These are phyloP conservation scores for Eulemur mongoz DNA, from an alignment of 2,797 vertebrate species.

Conservation along the genomic window DNA sequence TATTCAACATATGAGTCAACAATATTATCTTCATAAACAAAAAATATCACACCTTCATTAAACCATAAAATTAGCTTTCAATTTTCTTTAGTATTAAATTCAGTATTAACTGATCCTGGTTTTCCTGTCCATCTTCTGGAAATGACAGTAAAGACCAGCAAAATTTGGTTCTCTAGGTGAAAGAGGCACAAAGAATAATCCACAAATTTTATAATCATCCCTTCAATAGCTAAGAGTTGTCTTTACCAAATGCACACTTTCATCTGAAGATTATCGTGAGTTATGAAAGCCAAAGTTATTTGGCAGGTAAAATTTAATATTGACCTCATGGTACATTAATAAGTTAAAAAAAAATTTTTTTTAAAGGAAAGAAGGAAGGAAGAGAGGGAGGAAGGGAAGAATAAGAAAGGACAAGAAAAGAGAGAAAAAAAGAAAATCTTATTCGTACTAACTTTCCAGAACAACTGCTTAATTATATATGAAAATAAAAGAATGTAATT, in stretches of 20 bases:
- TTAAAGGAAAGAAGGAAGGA: not conserved
- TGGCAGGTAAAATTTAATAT: conserved; percentile 45
- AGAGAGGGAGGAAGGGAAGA: not conserved
- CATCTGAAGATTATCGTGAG: conserved; percentile 9
- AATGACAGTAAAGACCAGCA: conserved; percentile 21
- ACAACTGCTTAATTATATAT: not conserved
- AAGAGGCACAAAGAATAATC: conserved; percentile 33
- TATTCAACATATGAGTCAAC: not conserved
- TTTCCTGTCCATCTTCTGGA: not conserved
- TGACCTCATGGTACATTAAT: not conserved
- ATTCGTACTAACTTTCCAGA: conserved; percentile 1
- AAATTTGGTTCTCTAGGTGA: not conserved
- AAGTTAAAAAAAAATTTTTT: fast-evolving
- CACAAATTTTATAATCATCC: not conserved
- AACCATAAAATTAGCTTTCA: not conserved
- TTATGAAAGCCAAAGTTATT: conserved; percentile 44
- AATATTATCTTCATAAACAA: conserved; percentile 11
- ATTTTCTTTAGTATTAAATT: conserved; percentile 46
- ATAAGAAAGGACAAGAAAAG: not conserved
- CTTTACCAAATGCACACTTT: not conserved
- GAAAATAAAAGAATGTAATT: conserved; percentile 27
- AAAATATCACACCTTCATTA: not conserved
- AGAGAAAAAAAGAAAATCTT: not conserved
- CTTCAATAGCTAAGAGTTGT: conserved; percentile 10
- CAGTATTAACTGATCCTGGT: not conserved